phyloP scores from a whole-genome alignment of 1,140 invertebrate genomes.

The Diabrotica virgifera region DNA sequence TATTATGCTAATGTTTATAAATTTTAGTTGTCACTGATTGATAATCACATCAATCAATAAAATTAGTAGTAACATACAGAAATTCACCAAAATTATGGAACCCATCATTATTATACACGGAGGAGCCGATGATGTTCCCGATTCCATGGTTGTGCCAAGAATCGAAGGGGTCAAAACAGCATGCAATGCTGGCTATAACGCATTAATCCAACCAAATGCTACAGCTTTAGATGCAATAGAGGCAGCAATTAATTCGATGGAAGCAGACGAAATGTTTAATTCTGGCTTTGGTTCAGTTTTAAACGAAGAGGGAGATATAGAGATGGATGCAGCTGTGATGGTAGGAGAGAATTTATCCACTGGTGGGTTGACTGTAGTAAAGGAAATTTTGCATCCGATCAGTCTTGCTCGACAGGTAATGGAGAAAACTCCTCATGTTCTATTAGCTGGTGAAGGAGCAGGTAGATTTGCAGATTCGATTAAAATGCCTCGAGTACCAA shows the following conservation, averaged over 20 bases:
- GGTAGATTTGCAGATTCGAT: slow-evolving; percentile 65
- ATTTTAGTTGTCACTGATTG: no score
- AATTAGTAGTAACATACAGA: no score
- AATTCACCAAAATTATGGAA: background rate
- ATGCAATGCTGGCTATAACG: background rate
- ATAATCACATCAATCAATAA: no score
- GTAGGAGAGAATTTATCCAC: background rate
- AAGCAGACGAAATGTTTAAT: background rate
- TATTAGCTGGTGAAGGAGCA: slow-evolving; percentile 69
- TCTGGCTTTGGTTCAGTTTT: background rate
- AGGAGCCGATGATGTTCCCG: background rate
- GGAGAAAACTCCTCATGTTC: slow-evolving; percentile 70
- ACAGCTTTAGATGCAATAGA: background rate
- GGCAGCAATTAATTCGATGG: background rate
- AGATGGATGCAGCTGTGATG: background rate
- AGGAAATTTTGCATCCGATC: background rate
- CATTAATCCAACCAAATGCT: background rate
- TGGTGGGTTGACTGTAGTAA: background rate
- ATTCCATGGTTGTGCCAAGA: background rate
- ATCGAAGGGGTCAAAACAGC: background rate
- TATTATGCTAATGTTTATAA: no score
- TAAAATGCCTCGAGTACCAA: slow-evolving; percentile 55
- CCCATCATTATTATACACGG: background rate
- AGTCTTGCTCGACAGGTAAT: slow-evolving; percentile 70
- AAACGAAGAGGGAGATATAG: background rate